These are phyloP conservation scores for Brienomyrus brachyistius DNA, from an alignment of 2,113 vertebrate species.

Conservation along the genomic window DNA sequence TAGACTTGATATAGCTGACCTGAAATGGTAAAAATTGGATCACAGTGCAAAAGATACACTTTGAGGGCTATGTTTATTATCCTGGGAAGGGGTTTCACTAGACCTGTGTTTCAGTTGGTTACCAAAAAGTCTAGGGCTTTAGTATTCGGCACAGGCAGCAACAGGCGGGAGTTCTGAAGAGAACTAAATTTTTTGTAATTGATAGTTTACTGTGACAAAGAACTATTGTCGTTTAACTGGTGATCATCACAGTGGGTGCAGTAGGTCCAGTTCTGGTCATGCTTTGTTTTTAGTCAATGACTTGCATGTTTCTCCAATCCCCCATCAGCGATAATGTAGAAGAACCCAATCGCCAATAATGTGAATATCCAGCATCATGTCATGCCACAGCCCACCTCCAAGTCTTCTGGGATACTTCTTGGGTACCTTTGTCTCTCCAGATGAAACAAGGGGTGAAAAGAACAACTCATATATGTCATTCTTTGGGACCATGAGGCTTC, in stretches of 20 bases:
- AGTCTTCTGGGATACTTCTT: neutral
- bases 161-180: no score
- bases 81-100: neutral
- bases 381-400: neutral
- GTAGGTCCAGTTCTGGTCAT: neutral
- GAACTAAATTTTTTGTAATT: neutral
- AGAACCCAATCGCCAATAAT: neutral
- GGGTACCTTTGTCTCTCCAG: neutral
- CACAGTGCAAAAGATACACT: no score
- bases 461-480: neutral
- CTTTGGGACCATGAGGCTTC: neutral
- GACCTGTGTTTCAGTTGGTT: neutral
- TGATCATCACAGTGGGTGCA: neutral
- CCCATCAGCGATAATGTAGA: neutral
- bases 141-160: no score
- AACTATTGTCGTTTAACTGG: neutral
- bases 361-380: neutral
- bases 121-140: neutral
- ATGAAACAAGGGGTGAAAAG: neutral
- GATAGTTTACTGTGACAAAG: neutral
- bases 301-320: neutral
- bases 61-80: neutral
- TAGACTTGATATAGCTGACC: no score
- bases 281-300: neutral
- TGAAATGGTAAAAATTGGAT: no score